phyloP scores from a whole-genome alignment of 2,113 vertebrate genomes.

The Gavialis gangeticus region DNA sequence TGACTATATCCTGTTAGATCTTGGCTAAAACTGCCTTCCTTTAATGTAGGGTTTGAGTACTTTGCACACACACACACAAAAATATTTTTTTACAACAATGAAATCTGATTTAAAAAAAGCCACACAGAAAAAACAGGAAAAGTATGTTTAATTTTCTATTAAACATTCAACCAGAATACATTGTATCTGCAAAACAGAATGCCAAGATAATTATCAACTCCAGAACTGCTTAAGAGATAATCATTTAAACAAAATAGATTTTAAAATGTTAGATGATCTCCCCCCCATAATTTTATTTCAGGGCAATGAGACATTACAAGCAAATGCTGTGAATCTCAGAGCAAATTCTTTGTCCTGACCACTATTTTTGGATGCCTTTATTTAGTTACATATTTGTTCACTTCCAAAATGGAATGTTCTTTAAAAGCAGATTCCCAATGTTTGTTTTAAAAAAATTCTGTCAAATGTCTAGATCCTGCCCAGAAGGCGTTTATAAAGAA shows the following conservation, averaged over 20 bases:
- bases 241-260: constrained; percentile 15
- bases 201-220: constrained; percentile 58
- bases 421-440: constrained; percentile 54
- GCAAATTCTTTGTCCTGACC: background rate
- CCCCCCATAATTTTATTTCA: background rate
- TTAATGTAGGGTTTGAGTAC: too few species aligned
- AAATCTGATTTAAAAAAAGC: background rate
- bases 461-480: constrained; percentile 24
- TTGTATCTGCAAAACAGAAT: constrained; percentile 54
- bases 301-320: background rate
- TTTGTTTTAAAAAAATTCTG: constrained; percentile 31
- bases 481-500: constrained; percentile 42
- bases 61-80: background rate
- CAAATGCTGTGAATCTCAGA: constrained; percentile 52
- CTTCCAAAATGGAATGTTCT: constrained; percentile 50
- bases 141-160: constrained; percentile 80
- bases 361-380: constrained; percentile 10
- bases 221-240: constrained; percentile 39
- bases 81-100: background rate
- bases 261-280: background rate
- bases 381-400: background rate
- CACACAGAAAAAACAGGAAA: constrained; percentile 60
- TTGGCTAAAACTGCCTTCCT: background rate
- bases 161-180: constrained; percentile 72
- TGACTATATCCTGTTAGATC: background rate